phyloP scores from a whole-genome alignment of 2,113 vertebrate species.

The Chlorodrepanis virens region DNA sequence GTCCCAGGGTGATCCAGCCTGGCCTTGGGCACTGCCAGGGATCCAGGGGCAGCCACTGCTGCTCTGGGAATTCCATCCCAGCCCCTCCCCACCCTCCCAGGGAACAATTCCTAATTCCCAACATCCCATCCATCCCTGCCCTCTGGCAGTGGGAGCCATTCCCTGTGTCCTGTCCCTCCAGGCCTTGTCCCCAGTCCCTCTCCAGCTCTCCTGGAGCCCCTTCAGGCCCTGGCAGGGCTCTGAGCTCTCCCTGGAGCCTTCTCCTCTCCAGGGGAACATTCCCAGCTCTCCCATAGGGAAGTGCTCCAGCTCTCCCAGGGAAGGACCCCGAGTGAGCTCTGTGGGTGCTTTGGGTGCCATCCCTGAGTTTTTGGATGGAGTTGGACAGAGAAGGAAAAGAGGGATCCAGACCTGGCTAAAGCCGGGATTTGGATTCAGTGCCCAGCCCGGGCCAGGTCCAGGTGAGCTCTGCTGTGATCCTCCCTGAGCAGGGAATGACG shows the following conservation, averaged over 20 bases:
- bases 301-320: background rate
- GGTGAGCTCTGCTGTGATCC: background rate
- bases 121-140: background rate
- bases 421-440: accelerated
- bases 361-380: background rate
- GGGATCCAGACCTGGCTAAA: background rate
- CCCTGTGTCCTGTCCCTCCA: background rate
- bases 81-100: background rate
- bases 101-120: background rate
- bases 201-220: background rate
- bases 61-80: background rate
- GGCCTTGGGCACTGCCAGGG: background rate
- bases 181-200: background rate
- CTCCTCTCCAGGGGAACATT: background rate
- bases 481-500: accelerated
- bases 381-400: background rate
- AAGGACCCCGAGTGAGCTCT: background rate
- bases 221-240: background rate
- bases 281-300: background rate
- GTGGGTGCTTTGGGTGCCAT: background rate
- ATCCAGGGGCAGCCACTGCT: background rate
- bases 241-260: background rate
- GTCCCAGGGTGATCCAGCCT: too few relatives aligned
- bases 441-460: background rate
- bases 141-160: background rate